These are phyloP conservation scores for Euschistus heros DNA, from an alignment of 1,140 invertebrate genomes.

Conservation along the genomic window DNA sequence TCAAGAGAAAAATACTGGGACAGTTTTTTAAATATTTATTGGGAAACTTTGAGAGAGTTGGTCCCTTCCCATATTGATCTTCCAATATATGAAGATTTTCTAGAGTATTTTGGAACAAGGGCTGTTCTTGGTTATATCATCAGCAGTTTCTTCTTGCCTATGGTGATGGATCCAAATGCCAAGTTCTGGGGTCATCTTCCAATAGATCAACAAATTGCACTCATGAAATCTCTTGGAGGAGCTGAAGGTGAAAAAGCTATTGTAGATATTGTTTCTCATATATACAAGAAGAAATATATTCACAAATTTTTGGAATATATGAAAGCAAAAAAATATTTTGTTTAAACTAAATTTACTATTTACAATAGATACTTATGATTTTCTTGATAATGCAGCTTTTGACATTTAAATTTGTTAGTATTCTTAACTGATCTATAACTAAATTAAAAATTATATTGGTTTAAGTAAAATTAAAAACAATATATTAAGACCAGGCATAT, in stretches of 20 bases:
- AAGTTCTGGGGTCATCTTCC: too few species aligned
- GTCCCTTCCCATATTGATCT: conserved; percentile 1
- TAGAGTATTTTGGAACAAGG: background rate
- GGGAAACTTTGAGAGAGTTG: conserved; percentile 25
- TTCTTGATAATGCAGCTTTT: too few species aligned
- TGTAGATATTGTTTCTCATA: background rate
- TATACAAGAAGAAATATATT: background rate
- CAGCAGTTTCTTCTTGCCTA: background rate
- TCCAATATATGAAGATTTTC: background rate
- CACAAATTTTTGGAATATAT: background rate
- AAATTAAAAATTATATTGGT: too few species aligned
- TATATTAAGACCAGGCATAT: too few species aligned
- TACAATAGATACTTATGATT: too few species aligned
- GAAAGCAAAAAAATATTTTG: too few species aligned
- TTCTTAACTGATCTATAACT: too few species aligned
- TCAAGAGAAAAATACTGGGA: conserved; percentile 30
- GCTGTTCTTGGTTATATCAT: background rate
- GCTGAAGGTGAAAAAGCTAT: background rate
- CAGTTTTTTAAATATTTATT: conserved; percentile 33
- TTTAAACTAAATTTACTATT: too few species aligned
- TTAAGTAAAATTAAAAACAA: too few species aligned
- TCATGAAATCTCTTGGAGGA: background rate
- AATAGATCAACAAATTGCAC: background rate
- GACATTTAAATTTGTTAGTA: too few species aligned
- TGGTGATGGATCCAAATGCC: background rate